Percentiles rank a stretch among this genome's conserved stretches.
phyloP scores from a whole-genome alignment of 1,140 invertebrate species.

The Achatina immaculata region DNA sequence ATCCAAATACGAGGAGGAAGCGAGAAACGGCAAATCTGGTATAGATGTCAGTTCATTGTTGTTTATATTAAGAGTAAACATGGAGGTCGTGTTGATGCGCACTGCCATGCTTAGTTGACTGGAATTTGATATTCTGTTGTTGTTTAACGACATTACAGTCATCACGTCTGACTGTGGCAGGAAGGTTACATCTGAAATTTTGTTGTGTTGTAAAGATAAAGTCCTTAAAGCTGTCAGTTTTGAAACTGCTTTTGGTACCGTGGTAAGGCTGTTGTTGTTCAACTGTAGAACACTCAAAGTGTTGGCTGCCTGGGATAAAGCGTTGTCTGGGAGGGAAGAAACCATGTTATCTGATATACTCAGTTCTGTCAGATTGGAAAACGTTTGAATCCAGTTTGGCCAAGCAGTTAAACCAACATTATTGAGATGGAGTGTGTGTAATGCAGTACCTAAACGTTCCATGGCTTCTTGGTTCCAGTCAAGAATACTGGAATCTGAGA shows the following conservation, averaged over 20 bases:
- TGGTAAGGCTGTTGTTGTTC: background rate
- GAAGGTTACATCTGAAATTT: background rate
- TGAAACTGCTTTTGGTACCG: background rate
- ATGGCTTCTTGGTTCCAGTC: background rate
- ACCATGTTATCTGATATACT: background rate
- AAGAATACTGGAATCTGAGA: background rate
- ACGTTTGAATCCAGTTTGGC: background rate
- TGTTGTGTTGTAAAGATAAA: background rate
- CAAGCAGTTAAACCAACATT: background rate
- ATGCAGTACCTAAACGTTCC: background rate
- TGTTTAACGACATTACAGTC: background rate
- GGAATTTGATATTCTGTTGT: background rate
- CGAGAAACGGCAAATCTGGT: background rate
- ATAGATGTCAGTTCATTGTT: background rate
- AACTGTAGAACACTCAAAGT: background rate
- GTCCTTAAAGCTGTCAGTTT: background rate
- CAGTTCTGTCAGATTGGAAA: background rate
- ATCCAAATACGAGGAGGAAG: background rate
- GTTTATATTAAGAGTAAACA: background rate
- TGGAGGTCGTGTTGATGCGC: background rate
- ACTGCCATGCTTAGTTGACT: background rate
- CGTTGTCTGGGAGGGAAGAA: background rate
- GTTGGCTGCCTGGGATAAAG: background rate
- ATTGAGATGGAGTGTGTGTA: background rate
- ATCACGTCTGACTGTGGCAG: background rate